Evolutionary conservation across 1,140 invertebrate genomes (phyloP).

Genomic region (Hycleus cichorii): DNA sequence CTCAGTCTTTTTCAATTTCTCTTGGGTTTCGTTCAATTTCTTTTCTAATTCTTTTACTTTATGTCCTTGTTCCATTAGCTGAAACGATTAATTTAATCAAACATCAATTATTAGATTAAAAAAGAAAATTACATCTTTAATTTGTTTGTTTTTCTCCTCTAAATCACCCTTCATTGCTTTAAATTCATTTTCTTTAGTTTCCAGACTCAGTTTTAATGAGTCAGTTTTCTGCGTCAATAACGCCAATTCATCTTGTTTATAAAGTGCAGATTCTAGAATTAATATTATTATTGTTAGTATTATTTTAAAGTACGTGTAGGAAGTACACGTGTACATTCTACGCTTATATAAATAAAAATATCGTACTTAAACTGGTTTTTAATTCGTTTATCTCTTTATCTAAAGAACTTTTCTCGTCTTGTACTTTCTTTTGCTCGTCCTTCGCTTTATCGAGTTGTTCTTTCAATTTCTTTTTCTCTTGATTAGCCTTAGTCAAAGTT

Average conservation of each 20-base stretch:
- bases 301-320: neutral
- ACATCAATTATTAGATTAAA: conserved; percentile 3
- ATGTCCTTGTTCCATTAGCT: conserved; percentile 50
- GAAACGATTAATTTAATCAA: conserved; percentile 25
- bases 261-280: conserved; percentile 39
- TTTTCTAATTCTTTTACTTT: conserved; percentile 51
- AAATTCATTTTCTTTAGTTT: conserved; percentile 50
- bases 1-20: conserved; percentile 53
- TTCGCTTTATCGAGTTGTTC: conserved; percentile 46
- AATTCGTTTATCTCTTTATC: conserved; percentile 50
- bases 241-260: conserved; percentile 46
- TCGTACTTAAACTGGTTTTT: conserved; percentile 43
- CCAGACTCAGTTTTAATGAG: conserved; percentile 47
- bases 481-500: conserved; percentile 43
- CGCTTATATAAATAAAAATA: conserved; percentile 6
- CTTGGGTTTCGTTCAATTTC: conserved; percentile 52
- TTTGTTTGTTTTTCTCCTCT: conserved; percentile 46
- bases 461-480: conserved; percentile 42
- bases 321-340: neutral
- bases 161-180: conserved; percentile 51
- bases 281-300: conserved; percentile 21
- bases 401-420: conserved; percentile 50
- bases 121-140: conserved; percentile 42
- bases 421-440: conserved; percentile 43
- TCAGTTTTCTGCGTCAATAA: conserved; percentile 49